Evolutionary conservation across 92 coral and sea anemone species (phyloP).

Genomic region (Phenganax marumi): DNA sequence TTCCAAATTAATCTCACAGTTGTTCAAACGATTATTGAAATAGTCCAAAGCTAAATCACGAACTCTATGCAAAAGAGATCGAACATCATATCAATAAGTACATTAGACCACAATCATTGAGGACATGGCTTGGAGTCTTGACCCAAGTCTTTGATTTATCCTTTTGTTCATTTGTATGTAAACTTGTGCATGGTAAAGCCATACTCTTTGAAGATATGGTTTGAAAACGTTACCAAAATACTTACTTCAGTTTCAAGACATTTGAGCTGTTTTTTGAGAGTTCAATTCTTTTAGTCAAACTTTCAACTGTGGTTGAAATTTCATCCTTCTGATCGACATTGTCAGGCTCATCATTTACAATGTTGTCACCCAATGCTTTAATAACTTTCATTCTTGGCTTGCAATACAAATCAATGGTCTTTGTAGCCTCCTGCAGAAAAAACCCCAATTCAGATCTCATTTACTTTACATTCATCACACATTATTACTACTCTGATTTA

Average conservation of each 20-base stretch:
- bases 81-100: not conserved
- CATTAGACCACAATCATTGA: not conserved
- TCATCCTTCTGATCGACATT: slow-evolving; percentile 13
- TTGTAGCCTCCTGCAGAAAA: slow-evolving; percentile 28
- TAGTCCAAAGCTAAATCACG: slow-evolving; percentile 42
- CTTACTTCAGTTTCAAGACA: slow-evolving; percentile 31
- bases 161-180: not conserved
- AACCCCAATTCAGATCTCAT: not conserved
- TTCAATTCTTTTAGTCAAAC: slow-evolving; percentile 13
- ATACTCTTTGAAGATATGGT: no score
- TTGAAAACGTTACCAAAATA: no score
- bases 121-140: not conserved
- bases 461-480: no score
- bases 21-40: slow-evolving; percentile 61
- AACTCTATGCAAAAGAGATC: slow-evolving; percentile 3
- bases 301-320: not conserved
- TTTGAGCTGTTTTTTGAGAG: not conserved
- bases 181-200: no score
- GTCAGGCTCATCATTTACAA: slow-evolving; percentile 15
- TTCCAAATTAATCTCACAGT: slow-evolving; percentile 55
- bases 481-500: no score
- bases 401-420: slow-evolving; percentile 22
- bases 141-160: no score
- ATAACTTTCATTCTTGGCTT: slow-evolving; percentile 21
- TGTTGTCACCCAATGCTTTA: slow-evolving; percentile 13